Evolutionary conservation across 2,797 vertebrate genomes (phyloP), one percentile per base, ranked within the genome.

Genomic region (Picus viridis): DNA sequence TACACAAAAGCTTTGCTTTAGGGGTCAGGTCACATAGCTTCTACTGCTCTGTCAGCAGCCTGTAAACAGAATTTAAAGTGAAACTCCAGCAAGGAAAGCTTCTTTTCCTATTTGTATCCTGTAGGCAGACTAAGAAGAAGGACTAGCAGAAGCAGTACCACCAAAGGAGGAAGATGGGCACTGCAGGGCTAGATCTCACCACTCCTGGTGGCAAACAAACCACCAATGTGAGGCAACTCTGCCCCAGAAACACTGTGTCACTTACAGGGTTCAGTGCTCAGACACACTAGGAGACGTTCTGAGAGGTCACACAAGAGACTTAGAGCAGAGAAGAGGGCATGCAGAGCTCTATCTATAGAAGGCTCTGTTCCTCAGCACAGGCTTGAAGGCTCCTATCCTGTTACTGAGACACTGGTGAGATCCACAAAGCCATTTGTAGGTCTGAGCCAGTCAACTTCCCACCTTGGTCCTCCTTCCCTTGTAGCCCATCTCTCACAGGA

Each of bases 101-200:
- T 86, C 49, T 87, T 84, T n/a, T 68, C 13, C 58, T 86, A 53
- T 72, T 86, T 87, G 83, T 69, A 83, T 65, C 73, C 86, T 36
- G 19, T 69, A 56, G 56, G 26, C 53, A 89, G 63, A 56, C 30
- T 61, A 89, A 75, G 29, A 49, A 92, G 86, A 70, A 83, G 39
- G 54, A 89, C 82, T 65, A 74, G 30, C 18, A 81, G 49, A 77
- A 93, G 59, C 56, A 65, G 32, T 36, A 51, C 17, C 26, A 62
- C 30, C 19, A 54, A 49, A 85, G 51, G 58, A 92, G 9, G 43
- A 83, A 76, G 43, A 56, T 1, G 22, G 65, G 77, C 26, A 62
- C 17, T 26, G 32, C 2, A 19, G 13, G 45, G 8, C 26, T 86
- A n/a, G 29, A 88, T 75, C 63, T 83, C 79, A 77, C 34, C 2